Evolutionary conservation across 2,888 invertebrate genomes (phyloP), one percentile per base, ranked within the genome.

Genomic region (Cerceris rybyensis): DNA sequence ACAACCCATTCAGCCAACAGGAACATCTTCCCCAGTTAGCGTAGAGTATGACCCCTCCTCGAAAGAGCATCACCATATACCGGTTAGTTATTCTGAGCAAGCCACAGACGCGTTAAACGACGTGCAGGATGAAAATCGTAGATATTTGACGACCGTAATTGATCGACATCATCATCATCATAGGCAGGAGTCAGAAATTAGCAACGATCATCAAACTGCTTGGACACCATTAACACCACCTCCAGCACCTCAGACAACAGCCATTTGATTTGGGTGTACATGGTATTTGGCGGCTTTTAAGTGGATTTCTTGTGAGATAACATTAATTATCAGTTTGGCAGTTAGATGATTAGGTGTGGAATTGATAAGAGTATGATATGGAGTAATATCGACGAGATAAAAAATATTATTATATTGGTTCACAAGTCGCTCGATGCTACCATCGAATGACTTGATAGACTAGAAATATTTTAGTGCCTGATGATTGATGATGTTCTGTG

Each of bases 221-320:
- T 90, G 92, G 90, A 90, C 92, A 11, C 89, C 92, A 0, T 71
- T 92, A 2, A 91, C 92, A 0, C 91, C 92, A 43, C 90, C 92
- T 0, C 91, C 91, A 0, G 87, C 89, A 0, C 87, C 91, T 4
- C 92, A 92, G 74, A 92, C 92, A 5, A 91, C 92, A 6, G 91
- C 91, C 66, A 91, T 92, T 86, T 92, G 90, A 92, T 78, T 76
- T 46, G 52, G 28, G 58, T 52, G 61, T 16, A 17, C 58, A 60
- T n/a, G 41, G 14, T 42, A 76, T 68, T 60, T 50, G 17, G 14
- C 8, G 52, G 50, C 14, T 71, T 57, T 65, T 60, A 57, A 64
- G 54, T 42, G 41, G n/a, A 58, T 57, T 46, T 70, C 49, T 49
- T 78, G 57, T 28, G 69, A 46, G 60, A 58, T 43, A 1, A 39